Conservation (phyloP, 1,140 invertebrate species). For the Drosophila kohkoa region DNA sequence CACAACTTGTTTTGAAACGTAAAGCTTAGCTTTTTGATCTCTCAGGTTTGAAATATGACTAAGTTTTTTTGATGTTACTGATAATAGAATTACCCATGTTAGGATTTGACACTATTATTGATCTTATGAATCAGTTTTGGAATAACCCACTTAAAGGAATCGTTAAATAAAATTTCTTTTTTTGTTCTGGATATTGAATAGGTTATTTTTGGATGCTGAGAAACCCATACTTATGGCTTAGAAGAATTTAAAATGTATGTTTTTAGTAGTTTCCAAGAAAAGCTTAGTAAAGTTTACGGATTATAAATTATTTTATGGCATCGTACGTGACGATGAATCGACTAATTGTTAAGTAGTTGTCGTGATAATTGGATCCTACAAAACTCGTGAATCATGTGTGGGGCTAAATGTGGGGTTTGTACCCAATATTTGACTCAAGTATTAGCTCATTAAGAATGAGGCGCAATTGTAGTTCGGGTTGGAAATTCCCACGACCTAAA, state of each 20-base stretch:
- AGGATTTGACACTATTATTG: not conserved
- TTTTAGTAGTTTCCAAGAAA: not conserved
- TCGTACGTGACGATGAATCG: conserved; percentile 26
- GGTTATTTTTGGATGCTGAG: not conserved
- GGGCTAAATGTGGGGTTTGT: conserved; percentile 23
- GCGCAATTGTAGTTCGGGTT: conserved; percentile 26
- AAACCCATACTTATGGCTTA: not conserved
- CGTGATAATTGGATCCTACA: conserved; percentile 30
- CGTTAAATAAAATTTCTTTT: not conserved
- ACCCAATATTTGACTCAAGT: not conserved
- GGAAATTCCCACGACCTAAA: conserved; percentile 42
- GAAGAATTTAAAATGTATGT: not conserved
- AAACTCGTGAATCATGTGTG: conserved; percentile 33
- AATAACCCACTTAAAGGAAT: not conserved
- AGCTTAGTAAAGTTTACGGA: not conserved
- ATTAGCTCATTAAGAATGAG: conserved; percentile 22
- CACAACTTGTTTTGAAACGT: conserved; percentile 19
- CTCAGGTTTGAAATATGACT: not conserved
- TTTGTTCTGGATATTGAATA: too few relatives aligned
- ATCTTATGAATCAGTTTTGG: not conserved
- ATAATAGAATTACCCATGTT: conserved; percentile 5
- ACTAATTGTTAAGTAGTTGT: conserved; percentile 13
- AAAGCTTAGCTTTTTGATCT: conserved; percentile 12
- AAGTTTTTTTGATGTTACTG: conserved; percentile 5
- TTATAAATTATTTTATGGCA: not conserved